These are phyloP conservation scores for Cyanoderma ruficeps DNA, from an alignment of 2,113 vertebrate species.

Conservation along the genomic window DNA sequence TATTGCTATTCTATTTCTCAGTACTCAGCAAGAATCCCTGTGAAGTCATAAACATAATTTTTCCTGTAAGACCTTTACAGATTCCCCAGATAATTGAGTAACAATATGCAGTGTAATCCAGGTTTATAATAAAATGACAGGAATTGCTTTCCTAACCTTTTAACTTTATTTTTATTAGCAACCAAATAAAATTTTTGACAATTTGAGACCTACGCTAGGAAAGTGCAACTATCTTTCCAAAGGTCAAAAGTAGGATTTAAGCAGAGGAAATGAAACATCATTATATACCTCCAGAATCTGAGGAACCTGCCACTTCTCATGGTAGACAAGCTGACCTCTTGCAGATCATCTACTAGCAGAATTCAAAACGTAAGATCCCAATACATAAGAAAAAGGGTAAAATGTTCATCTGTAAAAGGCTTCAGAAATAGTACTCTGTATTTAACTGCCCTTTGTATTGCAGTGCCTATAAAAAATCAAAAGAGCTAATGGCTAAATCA, in stretches of 20 bases:
- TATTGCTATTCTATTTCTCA: background rate
- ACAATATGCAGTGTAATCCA: background rate
- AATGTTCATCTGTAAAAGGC: background rate
- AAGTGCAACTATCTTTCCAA: background rate
- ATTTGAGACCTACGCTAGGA: background rate
- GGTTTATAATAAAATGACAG: background rate
- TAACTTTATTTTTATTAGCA: background rate
- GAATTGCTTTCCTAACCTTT: background rate
- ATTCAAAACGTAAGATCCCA: background rate
- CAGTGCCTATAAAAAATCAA: background rate
- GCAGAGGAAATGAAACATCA: background rate
- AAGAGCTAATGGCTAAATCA: background rate
- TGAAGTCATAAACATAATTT: background rate
- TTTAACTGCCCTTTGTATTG: background rate
- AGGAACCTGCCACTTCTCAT: background rate
- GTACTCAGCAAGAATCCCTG: background rate
- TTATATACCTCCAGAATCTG: background rate
- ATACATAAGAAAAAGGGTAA: background rate
- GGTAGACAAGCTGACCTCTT: background rate
- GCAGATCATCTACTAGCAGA: background rate
- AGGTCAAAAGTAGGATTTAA: background rate
- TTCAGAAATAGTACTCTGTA: background rate
- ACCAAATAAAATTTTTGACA: background rate
- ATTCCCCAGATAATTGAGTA: background rate
- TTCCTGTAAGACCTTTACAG: background rate